Evolutionary conservation across 2,888 invertebrate genomes (phyloP), one percentile per base, ranked within the genome.

Genomic region (Brenthis hecate): DNA sequence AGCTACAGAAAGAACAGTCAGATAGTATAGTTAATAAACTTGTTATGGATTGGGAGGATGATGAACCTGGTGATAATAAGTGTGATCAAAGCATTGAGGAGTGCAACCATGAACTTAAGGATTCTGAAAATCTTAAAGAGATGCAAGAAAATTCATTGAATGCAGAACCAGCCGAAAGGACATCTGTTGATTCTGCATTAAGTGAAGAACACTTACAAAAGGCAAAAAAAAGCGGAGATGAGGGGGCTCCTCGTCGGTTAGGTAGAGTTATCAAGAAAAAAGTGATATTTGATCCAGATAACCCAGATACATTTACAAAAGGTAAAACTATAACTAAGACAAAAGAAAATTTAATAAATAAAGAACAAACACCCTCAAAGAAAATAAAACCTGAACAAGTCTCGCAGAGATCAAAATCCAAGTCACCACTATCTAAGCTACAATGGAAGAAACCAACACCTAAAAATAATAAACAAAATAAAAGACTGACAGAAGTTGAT

Each of bases 221-320:
- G 69, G 67, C 75, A 48, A 84, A 74, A 72, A 90, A 85, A 73
- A 82, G 78, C 76, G 76, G 73, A 69, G 89, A 87, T 78, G 89
- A 90, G 72, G 69, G 75, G 32, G 86, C 84, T 70, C 88, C 89
- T 70, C 82, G 87, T 58, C 84, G 93, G 76, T 80, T 87, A 50
- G 85, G 90, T 19, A 86, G 96, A 76, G 92, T 96, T 23, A 95
- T 96, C 43, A 96, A 96, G 80, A 95, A 94, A 73, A 96, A 96
- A 86, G 94, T 96, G 6, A 96, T 96, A 74, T 96, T 95, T 94
- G 96, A 96, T 85, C 96, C 96, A 6, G 95, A 94, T 75, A 94
- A 94, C 79, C 93, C 93, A 68, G 92, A 91, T 71, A 91, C 93
- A 54, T 93, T 89, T 73, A 93, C 92, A 63, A 93, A 92, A 83